phyloP scores from a whole-genome alignment of 1,140 invertebrate species.

The Samia ricini region DNA sequence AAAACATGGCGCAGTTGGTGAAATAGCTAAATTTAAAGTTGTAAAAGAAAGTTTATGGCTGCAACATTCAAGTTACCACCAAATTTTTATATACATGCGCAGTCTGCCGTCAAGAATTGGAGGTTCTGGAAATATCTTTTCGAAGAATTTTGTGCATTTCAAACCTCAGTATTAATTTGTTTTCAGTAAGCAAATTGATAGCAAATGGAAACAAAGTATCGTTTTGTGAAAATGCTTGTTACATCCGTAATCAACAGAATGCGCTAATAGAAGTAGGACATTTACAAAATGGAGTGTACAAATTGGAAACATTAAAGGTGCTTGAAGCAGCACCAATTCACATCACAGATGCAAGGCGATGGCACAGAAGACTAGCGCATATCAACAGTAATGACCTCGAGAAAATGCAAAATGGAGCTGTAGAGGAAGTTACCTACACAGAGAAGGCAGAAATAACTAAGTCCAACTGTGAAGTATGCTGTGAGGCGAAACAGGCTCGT shows the following conservation, averaged over 20 bases:
- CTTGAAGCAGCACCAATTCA: background rate
- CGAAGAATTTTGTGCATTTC: constrained; percentile 5
- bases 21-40: too few relatives aligned
- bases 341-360: background rate
- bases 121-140: too few relatives aligned
- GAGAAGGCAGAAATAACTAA: constrained; percentile 14
- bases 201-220: constrained; percentile 3
- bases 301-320: background rate
- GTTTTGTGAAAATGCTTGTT: background rate
- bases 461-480: too few relatives aligned
- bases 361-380: constrained; percentile 31
- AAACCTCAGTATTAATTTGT: background rate
- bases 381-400: constrained; percentile 21
- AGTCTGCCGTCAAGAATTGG: too few relatives aligned
- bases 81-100: too few relatives aligned
- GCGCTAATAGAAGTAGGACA: background rate
- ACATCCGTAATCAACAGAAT: constrained; percentile 3
- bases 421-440: constrained; percentile 16
- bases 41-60: too few relatives aligned
- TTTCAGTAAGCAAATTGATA: constrained; percentile 2
- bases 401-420: constrained; percentile 25
- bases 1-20: too few relatives aligned
- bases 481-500: too few relatives aligned
- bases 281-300: background rate
- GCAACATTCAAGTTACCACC: too few relatives aligned